A percentile compares a stretch with the other conserved stretches of the same genome.
Evolutionary conservation across 2,113 vertebrate genomes (phyloP).

Genomic region (Coryphaenoides rupestris): DNA sequence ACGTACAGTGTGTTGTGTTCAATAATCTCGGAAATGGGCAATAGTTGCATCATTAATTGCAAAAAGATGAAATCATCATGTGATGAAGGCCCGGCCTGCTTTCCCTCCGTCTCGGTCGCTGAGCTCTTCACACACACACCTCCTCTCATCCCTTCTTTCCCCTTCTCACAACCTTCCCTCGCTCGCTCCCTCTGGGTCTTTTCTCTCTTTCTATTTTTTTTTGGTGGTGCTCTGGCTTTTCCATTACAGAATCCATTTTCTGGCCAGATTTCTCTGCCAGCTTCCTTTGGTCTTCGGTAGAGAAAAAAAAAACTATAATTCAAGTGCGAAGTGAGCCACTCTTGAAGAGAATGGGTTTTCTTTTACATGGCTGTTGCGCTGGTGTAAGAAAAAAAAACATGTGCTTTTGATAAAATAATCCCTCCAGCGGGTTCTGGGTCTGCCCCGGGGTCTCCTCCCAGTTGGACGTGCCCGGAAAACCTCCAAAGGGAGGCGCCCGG

Average conservation of each 20-base stretch:
- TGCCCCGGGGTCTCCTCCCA: too few relatives aligned
- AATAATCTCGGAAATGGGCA: too few relatives aligned
- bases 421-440: too few relatives aligned
- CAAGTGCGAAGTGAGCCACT: slow-evolving; percentile 7
- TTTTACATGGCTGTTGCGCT: not conserved
- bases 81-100: too few relatives aligned
- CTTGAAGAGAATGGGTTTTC: slow-evolving; percentile 9
- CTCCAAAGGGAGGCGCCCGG: too few relatives aligned
- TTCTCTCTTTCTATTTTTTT: not conserved
- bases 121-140: slow-evolving; percentile 1
- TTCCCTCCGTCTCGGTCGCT: not conserved
- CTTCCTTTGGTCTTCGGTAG: slow-evolving; percentile 22
- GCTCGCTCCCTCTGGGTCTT: not conserved
- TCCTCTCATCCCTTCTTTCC: slow-evolving; percentile 3
- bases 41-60: too few relatives aligned
- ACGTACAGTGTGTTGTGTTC: too few relatives aligned
- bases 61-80: too few relatives aligned
- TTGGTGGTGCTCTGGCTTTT: slow-evolving; percentile 22
- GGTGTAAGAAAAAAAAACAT: too few relatives aligned
- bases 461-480: too few relatives aligned
- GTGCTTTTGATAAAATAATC: too few relatives aligned
- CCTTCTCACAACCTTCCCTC: not conserved
- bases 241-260: slow-evolving; percentile 26
- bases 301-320: too few relatives aligned
- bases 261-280: slow-evolving; percentile 3